Evolutionary conservation across 2,888 invertebrate genomes (phyloP).

Genomic region (Notocelia uddmanniana): DNA sequence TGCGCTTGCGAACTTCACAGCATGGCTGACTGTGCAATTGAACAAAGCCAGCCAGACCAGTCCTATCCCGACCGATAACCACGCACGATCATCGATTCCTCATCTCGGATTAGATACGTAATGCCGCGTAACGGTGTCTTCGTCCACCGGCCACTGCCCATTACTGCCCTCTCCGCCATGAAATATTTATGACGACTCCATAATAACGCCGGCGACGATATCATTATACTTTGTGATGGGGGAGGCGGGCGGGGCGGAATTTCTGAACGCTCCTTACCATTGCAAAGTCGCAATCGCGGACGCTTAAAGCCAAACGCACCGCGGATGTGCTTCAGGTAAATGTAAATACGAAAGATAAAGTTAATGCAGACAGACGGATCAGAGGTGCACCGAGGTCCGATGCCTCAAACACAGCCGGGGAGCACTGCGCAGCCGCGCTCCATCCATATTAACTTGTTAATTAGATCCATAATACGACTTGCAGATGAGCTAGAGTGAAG

Average conservation of each 20-base stretch:
- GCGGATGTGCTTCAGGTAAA: slow-evolving; percentile 62
- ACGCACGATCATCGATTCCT: slow-evolving; percentile 34
- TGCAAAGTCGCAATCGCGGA: slow-evolving; percentile 80
- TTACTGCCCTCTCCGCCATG: slow-evolving; percentile 82
- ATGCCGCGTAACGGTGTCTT: slow-evolving; percentile 50
- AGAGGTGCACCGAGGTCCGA: slow-evolving; percentile 30
- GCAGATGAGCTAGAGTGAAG: slow-evolving; percentile 92
- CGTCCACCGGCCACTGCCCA: slow-evolving; percentile 73
- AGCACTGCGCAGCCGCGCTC: slow-evolving; percentile 85
- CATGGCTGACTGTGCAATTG: neutral
- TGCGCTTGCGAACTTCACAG: neutral
- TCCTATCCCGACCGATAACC: neutral
- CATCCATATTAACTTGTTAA: slow-evolving; percentile 96
- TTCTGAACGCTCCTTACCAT: slow-evolving; percentile 84
- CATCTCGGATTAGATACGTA: slow-evolving; percentile 48
- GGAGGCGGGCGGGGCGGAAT: slow-evolving; percentile 85
- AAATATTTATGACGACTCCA: slow-evolving; percentile 86
- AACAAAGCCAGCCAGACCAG: neutral
- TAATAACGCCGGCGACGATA: slow-evolving; percentile 84
- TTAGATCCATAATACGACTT: slow-evolving; percentile 96
- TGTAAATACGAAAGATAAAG: slow-evolving; percentile 60
- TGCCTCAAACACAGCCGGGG: slow-evolving; percentile 54
- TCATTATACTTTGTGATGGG: slow-evolving; percentile 88
- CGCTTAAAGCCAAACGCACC: slow-evolving; percentile 60
- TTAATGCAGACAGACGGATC: slow-evolving; percentile 49